Base-by-base conservation (phyloP, 2,888 invertebrate genomes). In the Halictus quadricinctus region DNA sequence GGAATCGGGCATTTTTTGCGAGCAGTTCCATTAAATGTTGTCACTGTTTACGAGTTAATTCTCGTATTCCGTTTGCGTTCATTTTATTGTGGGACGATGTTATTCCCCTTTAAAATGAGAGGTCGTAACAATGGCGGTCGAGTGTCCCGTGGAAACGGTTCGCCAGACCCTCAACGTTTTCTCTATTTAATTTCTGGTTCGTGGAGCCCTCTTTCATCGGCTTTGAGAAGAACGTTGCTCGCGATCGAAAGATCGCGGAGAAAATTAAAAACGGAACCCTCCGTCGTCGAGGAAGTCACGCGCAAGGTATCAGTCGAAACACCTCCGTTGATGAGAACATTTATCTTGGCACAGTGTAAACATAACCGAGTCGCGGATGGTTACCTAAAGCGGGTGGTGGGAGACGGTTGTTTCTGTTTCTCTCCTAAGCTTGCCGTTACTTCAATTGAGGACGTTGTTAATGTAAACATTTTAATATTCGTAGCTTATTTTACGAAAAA, bases 221-320 rank as follows among this genome's bases (percentile, higher is more conserved):
- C 48, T 75, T 83, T 66, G 78, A 79, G 70, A 36, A 54, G 82
- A 84, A 54, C 75, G 64, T 29, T 64, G 46, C 83, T 78, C 46
- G 75, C 76, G 77, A 46, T 72, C 82, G 15, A 13, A 18, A 58
- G 46, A 64, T 64, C 72, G 54, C 36, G 12, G 75, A 48, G 80
- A 78, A 84, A 87, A 87, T 87, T 85, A 83, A 85, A 87, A 87
- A 80, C 76, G 54, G 76, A 85, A 80, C 29, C 83, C 82, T 58
- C 46, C 41, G 60, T 70, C 78, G 64, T 25, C 12, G 78, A 54
- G 60, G 64, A 80, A 85, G 86, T 85, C 82, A 85, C 85, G 85
- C 75, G 83, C 78, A 54, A 75, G 76, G 87, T 81, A 86, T 86
- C 80, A 80, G 36, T 43, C 69, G 75, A 46, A 80, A 85, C 78